Percentiles rank a stretch among this genome's conserved stretches.
Conservation (phyloP, 2,797 vertebrate genomes). For the Antrozous pallidus region DNA sequence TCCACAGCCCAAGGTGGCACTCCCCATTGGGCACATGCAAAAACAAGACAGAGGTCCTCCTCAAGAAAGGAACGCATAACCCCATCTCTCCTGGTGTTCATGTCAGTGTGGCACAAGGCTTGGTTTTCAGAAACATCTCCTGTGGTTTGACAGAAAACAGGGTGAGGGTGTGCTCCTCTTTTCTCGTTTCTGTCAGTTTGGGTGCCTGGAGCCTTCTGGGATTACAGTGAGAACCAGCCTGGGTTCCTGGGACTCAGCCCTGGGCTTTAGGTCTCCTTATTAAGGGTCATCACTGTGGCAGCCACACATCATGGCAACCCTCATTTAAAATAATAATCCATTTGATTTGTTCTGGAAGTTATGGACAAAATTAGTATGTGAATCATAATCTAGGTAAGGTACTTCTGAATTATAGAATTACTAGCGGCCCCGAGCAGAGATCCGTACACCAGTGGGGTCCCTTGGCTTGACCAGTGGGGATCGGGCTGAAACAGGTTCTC, state of each 20-base stretch:
- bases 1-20: no score
- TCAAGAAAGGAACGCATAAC: background rate
- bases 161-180: fast-evolving
- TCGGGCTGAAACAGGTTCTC: no score
- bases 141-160: background rate
- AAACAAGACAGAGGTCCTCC: background rate
- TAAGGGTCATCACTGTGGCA: background rate
- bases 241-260: background rate
- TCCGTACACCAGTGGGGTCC: no score
- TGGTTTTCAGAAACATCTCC: background rate
- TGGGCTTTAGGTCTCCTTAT: background rate
- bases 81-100: fast-evolving
- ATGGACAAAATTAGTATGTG: background rate
- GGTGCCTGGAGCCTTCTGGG: background rate
- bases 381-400: background rate
- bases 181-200: no score
- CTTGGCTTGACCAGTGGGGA: no score
- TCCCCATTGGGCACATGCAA: background rate
- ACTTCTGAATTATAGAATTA: background rate
- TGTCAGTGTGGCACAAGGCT: fast-evolving
- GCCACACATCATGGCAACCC: background rate
- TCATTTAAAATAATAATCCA: background rate
- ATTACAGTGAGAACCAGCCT: background rate
- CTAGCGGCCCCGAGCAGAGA: no score
- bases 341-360: background rate